These are phyloP conservation scores for Cyphomyrus plagiostoma DNA, from an alignment of 2,113 vertebrate genomes.

Conservation along the genomic window DNA sequence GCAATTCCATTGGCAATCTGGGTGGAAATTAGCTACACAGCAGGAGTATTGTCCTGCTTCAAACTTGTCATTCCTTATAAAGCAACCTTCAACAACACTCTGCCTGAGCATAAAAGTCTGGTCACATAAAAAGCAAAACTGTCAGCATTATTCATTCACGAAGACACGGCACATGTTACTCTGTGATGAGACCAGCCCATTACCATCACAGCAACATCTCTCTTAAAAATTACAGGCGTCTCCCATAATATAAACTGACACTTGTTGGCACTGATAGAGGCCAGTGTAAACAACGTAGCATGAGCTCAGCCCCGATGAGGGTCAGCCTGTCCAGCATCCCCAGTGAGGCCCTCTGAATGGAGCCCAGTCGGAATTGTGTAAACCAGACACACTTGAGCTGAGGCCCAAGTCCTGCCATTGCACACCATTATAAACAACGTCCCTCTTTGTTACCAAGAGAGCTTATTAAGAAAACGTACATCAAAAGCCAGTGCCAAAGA, in stretches of 20 bases:
- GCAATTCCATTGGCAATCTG: not conserved
- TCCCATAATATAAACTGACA: slow-evolving; percentile 14
- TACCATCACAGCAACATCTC: slow-evolving; percentile 34
- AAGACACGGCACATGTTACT: not conserved
- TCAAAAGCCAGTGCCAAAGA: slow-evolving; percentile 23
- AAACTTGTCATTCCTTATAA: not conserved
- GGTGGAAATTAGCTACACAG: not conserved
- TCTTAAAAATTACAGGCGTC: slow-evolving; percentile 29
- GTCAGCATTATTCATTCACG: not conserved
- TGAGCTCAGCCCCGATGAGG: slow-evolving; percentile 24
- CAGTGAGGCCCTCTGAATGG: slow-evolving; percentile 36
- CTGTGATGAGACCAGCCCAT: not conserved
- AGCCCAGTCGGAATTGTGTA: slow-evolving; percentile 40
- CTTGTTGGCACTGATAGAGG: not conserved
- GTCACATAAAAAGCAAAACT: not conserved
- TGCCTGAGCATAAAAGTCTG: not conserved
- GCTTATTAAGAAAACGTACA: slow-evolving; percentile 48
- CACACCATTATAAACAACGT: slow-evolving; percentile 52
- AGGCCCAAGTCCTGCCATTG: slow-evolving; percentile 47
- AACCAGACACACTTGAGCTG: slow-evolving; percentile 41
- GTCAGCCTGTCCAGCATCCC: not conserved
- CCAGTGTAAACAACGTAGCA: slow-evolving; percentile 20
- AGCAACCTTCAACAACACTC: not conserved
- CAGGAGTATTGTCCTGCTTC: not conserved
- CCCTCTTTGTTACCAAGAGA: slow-evolving; percentile 42